These are phyloP conservation scores for Paralichthys olivaceus DNA, from an alignment of 2,113 vertebrate species.

Conservation along the genomic window DNA sequence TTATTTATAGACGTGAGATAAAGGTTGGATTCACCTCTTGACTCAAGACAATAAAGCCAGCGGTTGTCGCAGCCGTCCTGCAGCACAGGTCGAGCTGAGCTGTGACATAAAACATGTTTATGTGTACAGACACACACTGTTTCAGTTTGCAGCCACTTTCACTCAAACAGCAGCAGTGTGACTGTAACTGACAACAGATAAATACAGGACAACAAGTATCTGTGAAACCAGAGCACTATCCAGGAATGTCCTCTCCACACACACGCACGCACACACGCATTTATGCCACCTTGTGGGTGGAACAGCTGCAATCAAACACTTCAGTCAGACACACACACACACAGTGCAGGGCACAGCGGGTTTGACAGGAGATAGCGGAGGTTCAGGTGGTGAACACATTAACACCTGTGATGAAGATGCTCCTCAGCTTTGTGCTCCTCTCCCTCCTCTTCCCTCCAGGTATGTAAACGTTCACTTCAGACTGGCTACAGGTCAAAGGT, in stretches of 20 bases:
- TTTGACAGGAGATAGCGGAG: slow-evolving; percentile 13
- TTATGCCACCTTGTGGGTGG: slow-evolving; percentile 50
- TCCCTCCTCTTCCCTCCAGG: slow-evolving; percentile 66
- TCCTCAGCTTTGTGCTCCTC: slow-evolving; percentile 53
- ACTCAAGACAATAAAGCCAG: not conserved
- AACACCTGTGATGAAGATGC: slow-evolving; percentile 34
- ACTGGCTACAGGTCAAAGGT: not conserved
- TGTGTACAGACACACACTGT: slow-evolving; percentile 7
- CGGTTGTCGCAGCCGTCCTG: not conserved
- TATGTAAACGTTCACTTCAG: slow-evolving; percentile 24
- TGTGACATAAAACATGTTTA: not conserved
- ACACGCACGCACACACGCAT: not conserved
- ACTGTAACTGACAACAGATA: slow-evolving; percentile 26
- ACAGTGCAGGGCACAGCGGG: not conserved
- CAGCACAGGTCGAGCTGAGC: slow-evolving; percentile 6
- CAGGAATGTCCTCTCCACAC: slow-evolving; percentile 18
- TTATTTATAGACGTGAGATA: not conserved
- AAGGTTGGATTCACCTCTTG: not conserved
- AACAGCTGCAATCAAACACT: slow-evolving; percentile 23
- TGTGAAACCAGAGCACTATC: slow-evolving; percentile 45
- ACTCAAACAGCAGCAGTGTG: not conserved
- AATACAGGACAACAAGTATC: slow-evolving; percentile 34
- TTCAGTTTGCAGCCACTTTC: not conserved
- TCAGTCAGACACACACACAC: slow-evolving; percentile 2
- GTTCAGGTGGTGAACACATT: not conserved